Conservation (phyloP, 2,888 invertebrate species). For the Catocala nupta region DNA sequence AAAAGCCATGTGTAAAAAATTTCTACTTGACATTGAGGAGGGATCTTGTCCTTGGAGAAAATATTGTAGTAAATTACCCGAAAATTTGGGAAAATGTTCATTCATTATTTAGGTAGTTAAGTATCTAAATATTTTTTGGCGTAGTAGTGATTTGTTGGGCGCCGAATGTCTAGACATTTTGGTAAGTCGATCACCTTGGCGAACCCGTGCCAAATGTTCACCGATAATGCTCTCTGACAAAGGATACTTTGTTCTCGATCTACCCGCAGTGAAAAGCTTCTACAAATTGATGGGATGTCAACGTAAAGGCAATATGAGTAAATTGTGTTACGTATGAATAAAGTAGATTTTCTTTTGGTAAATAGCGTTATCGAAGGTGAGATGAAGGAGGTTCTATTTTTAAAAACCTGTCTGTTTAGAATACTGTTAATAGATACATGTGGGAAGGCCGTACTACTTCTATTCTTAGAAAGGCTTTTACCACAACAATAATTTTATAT, state of each 20-base stretch:
- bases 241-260: constrained; percentile 27
- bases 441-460: no score
- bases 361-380: no score
- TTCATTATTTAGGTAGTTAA: not conserved
- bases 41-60: constrained; percentile 5
- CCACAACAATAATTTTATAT: no score
- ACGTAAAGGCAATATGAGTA: not conserved
- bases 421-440: no score
- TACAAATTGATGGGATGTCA: constrained; percentile 23
- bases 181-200: constrained; percentile 45
- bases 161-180: constrained; percentile 50
- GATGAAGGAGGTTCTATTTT: no score
- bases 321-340: constrained; percentile 8
- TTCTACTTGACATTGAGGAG: constrained; percentile 16
- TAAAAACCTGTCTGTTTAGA: no score
- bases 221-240: constrained; percentile 32
- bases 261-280: constrained; percentile 14
- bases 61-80: not conserved
- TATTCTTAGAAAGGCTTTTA: no score
- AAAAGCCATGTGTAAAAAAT: constrained; percentile 11
- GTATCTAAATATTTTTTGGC: constrained; percentile 19
- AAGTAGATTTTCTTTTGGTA: not conserved
- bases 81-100: not conserved
- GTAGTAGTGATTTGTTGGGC: constrained; percentile 38
- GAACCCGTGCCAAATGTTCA: constrained; percentile 35